Percentiles rank a stretch among this genome's conserved stretches.
These are phyloP conservation scores for Temnothorax curvispinosus DNA, from an alignment of 1,140 invertebrate species.

Conservation along the genomic window DNA sequence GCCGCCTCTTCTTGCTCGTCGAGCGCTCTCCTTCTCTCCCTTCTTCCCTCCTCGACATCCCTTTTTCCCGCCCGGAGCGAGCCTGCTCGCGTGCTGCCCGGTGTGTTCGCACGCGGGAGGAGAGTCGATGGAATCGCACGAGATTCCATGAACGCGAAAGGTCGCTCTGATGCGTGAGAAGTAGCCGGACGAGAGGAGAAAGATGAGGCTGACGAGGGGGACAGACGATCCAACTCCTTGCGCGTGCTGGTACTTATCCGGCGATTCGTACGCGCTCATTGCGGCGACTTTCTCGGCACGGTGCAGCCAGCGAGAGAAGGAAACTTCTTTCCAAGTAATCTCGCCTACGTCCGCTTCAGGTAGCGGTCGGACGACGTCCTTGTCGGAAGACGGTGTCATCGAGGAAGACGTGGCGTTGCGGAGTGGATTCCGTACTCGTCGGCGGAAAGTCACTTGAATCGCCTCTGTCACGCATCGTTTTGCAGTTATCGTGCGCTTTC, in stretches of 20 bases:
- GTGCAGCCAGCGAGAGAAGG: background rate
- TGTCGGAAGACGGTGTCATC: background rate
- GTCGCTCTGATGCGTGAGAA: conserved; percentile 58
- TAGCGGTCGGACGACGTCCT: background rate
- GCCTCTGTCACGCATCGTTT: background rate
- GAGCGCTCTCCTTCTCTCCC: background rate
- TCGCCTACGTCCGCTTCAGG: background rate
- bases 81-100: background rate
- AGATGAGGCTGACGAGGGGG: background rate
- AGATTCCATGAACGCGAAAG: conserved; percentile 76
- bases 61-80: background rate
- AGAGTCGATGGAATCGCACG: conserved; percentile 38
- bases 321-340: background rate
- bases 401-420: background rate
- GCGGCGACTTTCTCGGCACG: background rate
- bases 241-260: background rate
- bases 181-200: conserved; percentile 28
- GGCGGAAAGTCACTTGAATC: background rate
- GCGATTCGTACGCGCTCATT: background rate
- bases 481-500: background rate
- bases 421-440: background rate
- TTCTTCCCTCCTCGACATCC: background rate
- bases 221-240: background rate
- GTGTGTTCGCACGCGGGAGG: background rate
- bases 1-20: conserved; percentile 33